phyloP scores from a whole-genome alignment of 2,797 vertebrate genomes.

The Orientallactaga sibirica region DNA sequence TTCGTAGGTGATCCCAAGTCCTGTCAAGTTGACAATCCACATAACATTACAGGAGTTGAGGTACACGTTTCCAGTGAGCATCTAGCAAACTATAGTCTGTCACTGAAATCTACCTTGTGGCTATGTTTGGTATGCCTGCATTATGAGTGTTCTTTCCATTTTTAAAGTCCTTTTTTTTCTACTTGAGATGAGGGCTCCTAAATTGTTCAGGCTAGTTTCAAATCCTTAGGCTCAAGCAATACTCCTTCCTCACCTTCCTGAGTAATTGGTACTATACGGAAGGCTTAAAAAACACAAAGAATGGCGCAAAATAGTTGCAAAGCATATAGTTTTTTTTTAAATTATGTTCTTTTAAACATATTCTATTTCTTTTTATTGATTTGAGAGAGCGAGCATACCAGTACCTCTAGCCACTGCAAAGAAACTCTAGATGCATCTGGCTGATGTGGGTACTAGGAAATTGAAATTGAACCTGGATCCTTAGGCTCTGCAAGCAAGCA shows the following conservation, averaged over 20 bases:
- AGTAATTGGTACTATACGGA: neutral
- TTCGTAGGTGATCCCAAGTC: no score
- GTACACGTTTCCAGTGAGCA: neutral
- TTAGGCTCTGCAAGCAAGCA: no score
- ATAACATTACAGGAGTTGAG: no score
- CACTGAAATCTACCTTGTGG: neutral
- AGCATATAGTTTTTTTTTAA: no score
- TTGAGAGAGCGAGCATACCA: no score
- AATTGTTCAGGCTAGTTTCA: neutral
- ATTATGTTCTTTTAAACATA: no score
- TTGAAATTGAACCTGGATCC: no score
- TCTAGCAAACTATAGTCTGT: neutral
- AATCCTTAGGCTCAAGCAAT: neutral
- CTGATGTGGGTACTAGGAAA: no score
- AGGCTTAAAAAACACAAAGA: slow-evolving; percentile 25
- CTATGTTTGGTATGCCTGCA: neutral
- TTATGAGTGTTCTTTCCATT: neutral
- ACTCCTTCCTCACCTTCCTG: neutral
- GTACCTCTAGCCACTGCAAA: no score
- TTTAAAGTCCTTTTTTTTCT: neutral
- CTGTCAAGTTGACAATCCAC: no score
- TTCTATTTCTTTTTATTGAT: no score
- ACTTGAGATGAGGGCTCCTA: neutral
- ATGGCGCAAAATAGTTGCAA: slow-evolving; percentile 32
- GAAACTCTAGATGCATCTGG: no score